Percentiles rank a stretch among this genome's conserved stretches.
Conservation (phyloP, 92 coral and sea anemone species). For the Porites evermanni region DNA sequence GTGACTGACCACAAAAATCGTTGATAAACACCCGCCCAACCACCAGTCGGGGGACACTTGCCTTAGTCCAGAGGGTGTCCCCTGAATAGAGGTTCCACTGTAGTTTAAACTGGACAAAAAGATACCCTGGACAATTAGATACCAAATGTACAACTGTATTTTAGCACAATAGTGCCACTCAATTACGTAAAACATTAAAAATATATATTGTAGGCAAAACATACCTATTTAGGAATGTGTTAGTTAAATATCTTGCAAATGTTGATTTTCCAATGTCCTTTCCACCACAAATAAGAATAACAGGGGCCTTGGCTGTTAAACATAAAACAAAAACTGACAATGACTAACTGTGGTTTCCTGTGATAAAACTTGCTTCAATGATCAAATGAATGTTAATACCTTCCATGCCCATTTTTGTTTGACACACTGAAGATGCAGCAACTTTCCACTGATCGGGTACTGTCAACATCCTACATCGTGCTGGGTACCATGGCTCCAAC, state of each 20-base stretch:
- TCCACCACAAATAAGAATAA: conserved; percentile 89
- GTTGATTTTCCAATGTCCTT: conserved; percentile 96
- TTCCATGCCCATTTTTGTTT: not conserved
- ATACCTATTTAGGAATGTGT: conserved; percentile 82
- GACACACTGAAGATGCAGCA: conserved; percentile 22
- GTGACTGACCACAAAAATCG: no score
- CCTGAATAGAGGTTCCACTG: no score
- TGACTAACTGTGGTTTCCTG: no score
- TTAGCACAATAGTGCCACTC: no score
- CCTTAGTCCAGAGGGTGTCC: no score
- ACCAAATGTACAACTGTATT: no score
- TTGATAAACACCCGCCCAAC: no score
- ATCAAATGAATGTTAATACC: no score
- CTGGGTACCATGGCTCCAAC: conserved; percentile 54
- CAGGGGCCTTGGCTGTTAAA: conserved; percentile 39
- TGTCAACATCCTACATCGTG: conserved; percentile 33
- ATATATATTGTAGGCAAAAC: not conserved
- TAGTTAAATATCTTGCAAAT: conserved; percentile 79
- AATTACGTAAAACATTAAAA: not conserved
- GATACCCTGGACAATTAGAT: no score
- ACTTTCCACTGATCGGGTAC: conserved; percentile 70
- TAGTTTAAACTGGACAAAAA: no score
- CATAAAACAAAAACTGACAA: not conserved
- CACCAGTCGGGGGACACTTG: no score
- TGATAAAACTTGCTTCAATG: not conserved